A percentile compares a stretch with the other conserved stretches of the same genome.
These are phyloP conservation scores for Sthenelais limicola DNA, from an alignment of 2,888 invertebrate genomes.

Conservation along the genomic window DNA sequence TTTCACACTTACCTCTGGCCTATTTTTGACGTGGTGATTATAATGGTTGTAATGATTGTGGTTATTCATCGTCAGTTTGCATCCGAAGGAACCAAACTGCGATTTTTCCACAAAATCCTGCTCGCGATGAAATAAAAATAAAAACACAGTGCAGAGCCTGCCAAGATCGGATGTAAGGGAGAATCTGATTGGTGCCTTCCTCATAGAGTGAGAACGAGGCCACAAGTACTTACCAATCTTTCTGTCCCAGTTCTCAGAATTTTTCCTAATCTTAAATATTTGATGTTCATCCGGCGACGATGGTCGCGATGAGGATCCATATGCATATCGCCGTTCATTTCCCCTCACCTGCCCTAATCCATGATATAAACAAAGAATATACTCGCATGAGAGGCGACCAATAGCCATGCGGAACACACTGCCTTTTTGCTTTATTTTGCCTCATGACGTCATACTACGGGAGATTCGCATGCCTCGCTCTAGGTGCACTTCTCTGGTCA, in stretches of 20 bases:
- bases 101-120: constrained; percentile 39
- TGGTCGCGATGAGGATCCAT: constrained; percentile 31
- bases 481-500: too few species aligned
- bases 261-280: constrained; percentile 24
- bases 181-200: constrained; percentile 16
- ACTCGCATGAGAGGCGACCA: constrained; percentile 14
- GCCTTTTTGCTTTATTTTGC: background rate
- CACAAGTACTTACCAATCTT: constrained; percentile 9
- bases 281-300: constrained; percentile 28
- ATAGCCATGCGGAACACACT: constrained; percentile 8
- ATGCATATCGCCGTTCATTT: constrained; percentile 31
- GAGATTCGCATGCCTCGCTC: constrained; percentile 28
- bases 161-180: background rate
- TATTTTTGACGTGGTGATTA: constrained; percentile 56
- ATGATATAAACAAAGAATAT: constrained; percentile 3
- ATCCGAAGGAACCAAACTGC: constrained; percentile 36
- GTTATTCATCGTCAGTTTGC: constrained; percentile 56
- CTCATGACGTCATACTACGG: constrained; percentile 33
- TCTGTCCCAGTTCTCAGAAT: background rate
- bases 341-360: constrained; percentile 4
- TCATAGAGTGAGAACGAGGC: too few species aligned
- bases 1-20: constrained; percentile 60
- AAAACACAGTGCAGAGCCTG: constrained; percentile 22
- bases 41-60: constrained; percentile 61
- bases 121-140: constrained; percentile 33